Percentiles rank a stretch among this genome's conserved stretches.
Conservation (phyloP, 2,888 invertebrate genomes). For the Apocheima hispidaria region DNA sequence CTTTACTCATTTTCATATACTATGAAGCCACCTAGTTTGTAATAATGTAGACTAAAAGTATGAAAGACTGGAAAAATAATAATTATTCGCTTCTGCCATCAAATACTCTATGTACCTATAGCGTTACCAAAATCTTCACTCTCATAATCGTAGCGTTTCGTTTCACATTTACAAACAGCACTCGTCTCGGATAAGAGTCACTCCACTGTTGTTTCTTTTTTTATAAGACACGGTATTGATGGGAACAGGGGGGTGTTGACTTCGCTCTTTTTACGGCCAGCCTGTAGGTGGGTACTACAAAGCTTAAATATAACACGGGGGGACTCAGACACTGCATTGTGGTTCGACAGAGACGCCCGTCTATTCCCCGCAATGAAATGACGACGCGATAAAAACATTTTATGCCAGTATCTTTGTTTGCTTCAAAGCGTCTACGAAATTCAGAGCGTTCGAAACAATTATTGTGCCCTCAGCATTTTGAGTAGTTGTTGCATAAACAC, state of each 20-base stretch:
- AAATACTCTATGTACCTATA: neutral
- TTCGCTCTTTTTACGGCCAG: slow-evolving; percentile 70
- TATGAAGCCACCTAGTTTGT: no score
- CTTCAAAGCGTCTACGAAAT: slow-evolving; percentile 63
- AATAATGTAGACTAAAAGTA: no score
- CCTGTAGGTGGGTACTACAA: slow-evolving; percentile 49
- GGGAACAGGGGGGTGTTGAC: slow-evolving; percentile 53
- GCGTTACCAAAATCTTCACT: neutral
- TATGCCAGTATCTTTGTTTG: slow-evolving; percentile 75
- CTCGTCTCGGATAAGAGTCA: slow-evolving; percentile 31
- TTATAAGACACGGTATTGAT: slow-evolving; percentile 57
- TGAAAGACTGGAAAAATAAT: no score
- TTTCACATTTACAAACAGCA: slow-evolving; percentile 26
- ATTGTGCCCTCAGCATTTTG: slow-evolving; percentile 17
- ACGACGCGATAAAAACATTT: slow-evolving; percentile 74
- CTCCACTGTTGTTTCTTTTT: slow-evolving; percentile 41
- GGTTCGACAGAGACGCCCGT: slow-evolving; percentile 42
- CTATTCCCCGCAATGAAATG: slow-evolving; percentile 53
- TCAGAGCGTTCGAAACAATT: slow-evolving; percentile 36
- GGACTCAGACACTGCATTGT: slow-evolving; percentile 56
- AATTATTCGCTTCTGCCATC: no score
- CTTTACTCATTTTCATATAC: no score
- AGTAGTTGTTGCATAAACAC: slow-evolving; percentile 15
- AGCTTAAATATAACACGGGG: slow-evolving; percentile 75
- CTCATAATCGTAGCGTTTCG: slow-evolving; percentile 17